Percentiles rank a stretch among this genome's conserved stretches.
Conservation (phyloP, 2,888 invertebrate species). For the Cloeon dipterum region DNA sequence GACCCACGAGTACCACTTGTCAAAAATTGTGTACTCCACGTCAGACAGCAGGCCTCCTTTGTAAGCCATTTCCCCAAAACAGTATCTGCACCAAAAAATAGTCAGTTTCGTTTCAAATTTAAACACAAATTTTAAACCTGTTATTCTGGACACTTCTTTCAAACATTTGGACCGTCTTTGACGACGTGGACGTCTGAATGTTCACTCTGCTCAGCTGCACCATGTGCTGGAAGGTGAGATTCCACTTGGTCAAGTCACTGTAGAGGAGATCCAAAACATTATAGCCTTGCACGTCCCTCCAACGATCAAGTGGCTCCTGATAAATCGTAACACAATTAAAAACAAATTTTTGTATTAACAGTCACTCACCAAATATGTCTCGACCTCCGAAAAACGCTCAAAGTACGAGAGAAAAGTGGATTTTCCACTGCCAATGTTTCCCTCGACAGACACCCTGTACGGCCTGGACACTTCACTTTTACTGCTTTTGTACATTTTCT, state of each 20-base stretch:
- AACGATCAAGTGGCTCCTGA: neutral
- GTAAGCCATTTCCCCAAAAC: slow-evolving; percentile 23
- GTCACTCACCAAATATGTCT: slow-evolving; percentile 18
- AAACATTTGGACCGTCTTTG: slow-evolving; percentile 13
- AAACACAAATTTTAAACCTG: slow-evolving; percentile 10
- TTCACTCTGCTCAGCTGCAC: slow-evolving; percentile 24
- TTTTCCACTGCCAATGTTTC: slow-evolving; percentile 23
- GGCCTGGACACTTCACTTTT: too few relatives aligned
- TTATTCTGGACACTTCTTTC: slow-evolving; percentile 18
- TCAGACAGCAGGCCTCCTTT: slow-evolving; percentile 17
- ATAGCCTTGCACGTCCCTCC: slow-evolving; percentile 9
- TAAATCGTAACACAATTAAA: neutral
- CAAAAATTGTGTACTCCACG: slow-evolving; percentile 22
- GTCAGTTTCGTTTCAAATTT: neutral
- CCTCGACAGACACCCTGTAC: slow-evolving; percentile 21
- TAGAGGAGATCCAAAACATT: slow-evolving; percentile 22
- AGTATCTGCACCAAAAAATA: slow-evolving; percentile 11
- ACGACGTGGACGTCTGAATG: slow-evolving; percentile 10
- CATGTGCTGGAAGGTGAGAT: slow-evolving; percentile 27
- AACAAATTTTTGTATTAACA: neutral
- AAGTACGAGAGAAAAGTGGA: slow-evolving; percentile 20
- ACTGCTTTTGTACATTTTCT: too few relatives aligned
- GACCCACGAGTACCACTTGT: slow-evolving; percentile 24
- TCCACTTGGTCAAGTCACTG: slow-evolving; percentile 22
- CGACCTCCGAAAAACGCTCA: slow-evolving; percentile 15